phyloP scores from a whole-genome alignment of 1,140 invertebrate genomes.

The Drusus annulatus region DNA sequence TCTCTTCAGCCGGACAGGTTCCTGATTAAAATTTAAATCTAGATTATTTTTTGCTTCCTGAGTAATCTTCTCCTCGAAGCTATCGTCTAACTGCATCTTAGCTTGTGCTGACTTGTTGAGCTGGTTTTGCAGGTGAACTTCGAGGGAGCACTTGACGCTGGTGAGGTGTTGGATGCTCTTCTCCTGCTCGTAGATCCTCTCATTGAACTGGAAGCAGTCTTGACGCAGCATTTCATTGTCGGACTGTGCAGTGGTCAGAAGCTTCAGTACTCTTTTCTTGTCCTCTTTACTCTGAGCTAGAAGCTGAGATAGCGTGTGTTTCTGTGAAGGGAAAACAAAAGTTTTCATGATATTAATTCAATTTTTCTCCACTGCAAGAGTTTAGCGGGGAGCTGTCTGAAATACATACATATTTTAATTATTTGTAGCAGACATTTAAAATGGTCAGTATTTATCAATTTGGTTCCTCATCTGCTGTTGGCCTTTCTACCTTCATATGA shows the following conservation, averaged over 20 bases:
- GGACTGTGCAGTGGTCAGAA: neutral
- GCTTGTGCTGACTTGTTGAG: conserved; percentile 14
- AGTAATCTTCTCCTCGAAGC: conserved; percentile 20
- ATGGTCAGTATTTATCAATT: too few species aligned
- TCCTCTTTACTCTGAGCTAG: conserved; percentile 33
- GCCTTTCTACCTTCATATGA: too few species aligned
- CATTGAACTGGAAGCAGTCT: conserved; percentile 32
- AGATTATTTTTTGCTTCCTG: neutral
- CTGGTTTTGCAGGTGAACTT: conserved; percentile 36
- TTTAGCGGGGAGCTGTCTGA: too few species aligned
- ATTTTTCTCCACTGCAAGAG: too few species aligned
- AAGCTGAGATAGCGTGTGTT: conserved; percentile 29
- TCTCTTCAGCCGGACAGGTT: neutral
- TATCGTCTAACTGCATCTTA: neutral
- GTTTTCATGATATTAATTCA: too few species aligned
- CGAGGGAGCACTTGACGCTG: conserved; percentile 25
- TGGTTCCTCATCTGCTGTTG: too few species aligned
- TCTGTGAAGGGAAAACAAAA: conserved; percentile 16
- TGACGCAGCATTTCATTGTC: conserved; percentile 10
- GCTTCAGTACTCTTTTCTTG: conserved; percentile 19
- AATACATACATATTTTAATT: too few species aligned
- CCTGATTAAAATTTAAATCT: conserved; percentile 7
- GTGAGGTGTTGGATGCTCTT: conserved; percentile 32
- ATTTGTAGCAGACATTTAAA: too few species aligned
- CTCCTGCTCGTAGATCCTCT: conserved; percentile 39